Conservation (phyloP, 2,797 vertebrate species). For the Eptatretus atami region DNA sequence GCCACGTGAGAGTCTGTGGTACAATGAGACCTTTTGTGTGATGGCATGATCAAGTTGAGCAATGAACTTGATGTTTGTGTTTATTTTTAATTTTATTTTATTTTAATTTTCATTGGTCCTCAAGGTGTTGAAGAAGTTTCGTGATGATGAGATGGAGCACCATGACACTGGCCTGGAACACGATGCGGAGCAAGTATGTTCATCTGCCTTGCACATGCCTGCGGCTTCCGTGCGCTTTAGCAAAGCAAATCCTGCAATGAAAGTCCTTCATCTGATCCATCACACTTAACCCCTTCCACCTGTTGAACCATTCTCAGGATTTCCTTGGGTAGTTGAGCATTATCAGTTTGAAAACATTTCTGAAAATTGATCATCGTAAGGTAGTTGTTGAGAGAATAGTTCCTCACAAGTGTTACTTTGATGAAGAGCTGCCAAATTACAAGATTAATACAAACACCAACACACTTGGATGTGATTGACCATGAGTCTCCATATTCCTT, state of each 20-base stretch:
- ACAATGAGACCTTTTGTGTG: background rate
- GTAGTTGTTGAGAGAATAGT: background rate
- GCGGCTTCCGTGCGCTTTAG: too few species aligned
- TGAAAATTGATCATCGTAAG: background rate
- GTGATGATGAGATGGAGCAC: slow-evolving; percentile 73
- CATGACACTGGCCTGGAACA: slow-evolving; percentile 54
- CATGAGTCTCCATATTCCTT: slow-evolving; percentile 6
- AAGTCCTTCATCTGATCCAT: too few species aligned
- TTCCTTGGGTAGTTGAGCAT: too few species aligned
- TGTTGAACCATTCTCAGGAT: too few species aligned
- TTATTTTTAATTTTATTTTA: background rate
- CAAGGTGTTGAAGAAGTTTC: slow-evolving; percentile 56
- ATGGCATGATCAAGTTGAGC: background rate
- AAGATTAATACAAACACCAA: background rate
- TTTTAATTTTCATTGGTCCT: slow-evolving; percentile 8
- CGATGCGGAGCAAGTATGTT: slow-evolving; percentile 38
- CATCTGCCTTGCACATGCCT: background rate
- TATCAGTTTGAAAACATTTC: too few species aligned
- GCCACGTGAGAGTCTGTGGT: too few species aligned
- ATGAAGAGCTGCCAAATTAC: background rate
- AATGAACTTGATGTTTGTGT: background rate
- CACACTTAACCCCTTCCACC: too few species aligned
- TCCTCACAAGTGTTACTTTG: background rate
- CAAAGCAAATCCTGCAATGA: too few species aligned
- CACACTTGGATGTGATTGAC: background rate